These are phyloP conservation scores for Chrysina gloriosa DNA, from an alignment of 2,888 invertebrate genomes.

Conservation along the genomic window DNA sequence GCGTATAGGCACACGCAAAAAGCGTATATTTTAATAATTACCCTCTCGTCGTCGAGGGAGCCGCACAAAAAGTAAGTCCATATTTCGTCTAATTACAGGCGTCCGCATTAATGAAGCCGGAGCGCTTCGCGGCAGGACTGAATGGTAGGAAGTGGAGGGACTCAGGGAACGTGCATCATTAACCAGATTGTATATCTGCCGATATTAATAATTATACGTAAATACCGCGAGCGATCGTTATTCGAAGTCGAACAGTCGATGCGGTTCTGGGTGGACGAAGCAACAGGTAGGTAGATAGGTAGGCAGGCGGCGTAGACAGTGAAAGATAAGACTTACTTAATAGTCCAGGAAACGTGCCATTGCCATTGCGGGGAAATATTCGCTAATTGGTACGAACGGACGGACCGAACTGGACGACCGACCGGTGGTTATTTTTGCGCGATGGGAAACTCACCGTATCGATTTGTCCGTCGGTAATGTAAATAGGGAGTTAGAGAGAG, in stretches of 20 bases:
- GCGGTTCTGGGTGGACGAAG: not conserved
- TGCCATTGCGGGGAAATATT: conserved; percentile 19
- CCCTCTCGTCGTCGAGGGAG: no score
- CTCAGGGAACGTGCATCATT: conserved; percentile 3
- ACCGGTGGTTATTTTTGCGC: not conserved
- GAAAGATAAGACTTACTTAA: conserved; percentile 20
- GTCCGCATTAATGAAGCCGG: not conserved
- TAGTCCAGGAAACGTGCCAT: conserved; percentile 10
- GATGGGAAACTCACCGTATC: conserved; percentile 6
- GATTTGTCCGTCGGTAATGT: not conserved
- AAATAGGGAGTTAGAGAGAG: not conserved
- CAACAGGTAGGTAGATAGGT: not conserved
- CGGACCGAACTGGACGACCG: not conserved
- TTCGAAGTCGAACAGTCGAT: not conserved
- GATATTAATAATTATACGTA: conserved; percentile 15
- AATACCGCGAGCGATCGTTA: conserved; percentile 2
- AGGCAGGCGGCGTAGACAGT: not conserved
- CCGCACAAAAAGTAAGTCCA: not conserved
- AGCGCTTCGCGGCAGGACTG: not conserved
- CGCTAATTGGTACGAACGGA: conserved; percentile 9
- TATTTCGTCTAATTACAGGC: not conserved
- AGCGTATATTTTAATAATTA: no score
- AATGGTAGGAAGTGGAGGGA: not conserved
- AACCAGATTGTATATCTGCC: conserved; percentile 16
- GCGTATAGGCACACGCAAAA: no score